These are phyloP conservation scores for Lobophora halterata DNA, from an alignment of 2,888 invertebrate species.

Conservation along the genomic window DNA sequence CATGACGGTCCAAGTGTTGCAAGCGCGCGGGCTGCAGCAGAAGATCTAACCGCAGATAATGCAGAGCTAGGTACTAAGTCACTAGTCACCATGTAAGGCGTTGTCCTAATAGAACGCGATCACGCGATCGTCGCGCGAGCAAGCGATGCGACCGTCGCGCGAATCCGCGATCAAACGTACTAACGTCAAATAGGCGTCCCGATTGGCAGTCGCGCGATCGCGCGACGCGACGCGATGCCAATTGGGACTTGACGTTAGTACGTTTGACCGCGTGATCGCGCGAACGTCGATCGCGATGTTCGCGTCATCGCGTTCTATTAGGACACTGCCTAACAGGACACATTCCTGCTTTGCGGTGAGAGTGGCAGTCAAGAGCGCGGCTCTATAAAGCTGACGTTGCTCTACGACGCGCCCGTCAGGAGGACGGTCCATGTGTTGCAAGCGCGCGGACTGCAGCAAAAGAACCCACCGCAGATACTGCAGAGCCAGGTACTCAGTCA, in stretches of 20 bases:
- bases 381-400: slow-evolving; percentile 91
- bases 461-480: slow-evolving; percentile 67
- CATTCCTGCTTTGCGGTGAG: slow-evolving; percentile 72
- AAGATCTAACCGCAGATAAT: slow-evolving; percentile 68
- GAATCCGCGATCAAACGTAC: too few relatives aligned
- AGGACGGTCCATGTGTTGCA: slow-evolving; percentile 96
- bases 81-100: too few relatives aligned
- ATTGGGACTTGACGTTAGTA: too few relatives aligned
- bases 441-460: slow-evolving; percentile 87
- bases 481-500: slow-evolving; percentile 69
- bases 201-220: too few relatives aligned
- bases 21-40: slow-evolving; percentile 89
- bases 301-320: too few relatives aligned
- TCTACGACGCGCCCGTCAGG: slow-evolving; percentile 94
- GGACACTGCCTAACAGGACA: slow-evolving; percentile 65
- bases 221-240: too few relatives aligned
- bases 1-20: slow-evolving; percentile 95
- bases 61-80: slow-evolving; percentile 64
- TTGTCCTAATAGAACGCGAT: too few relatives aligned
- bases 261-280: too few relatives aligned
- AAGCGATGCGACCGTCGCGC: too few relatives aligned
- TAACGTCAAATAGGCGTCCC: too few relatives aligned
- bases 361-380: slow-evolving; percentile 83
- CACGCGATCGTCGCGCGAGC: too few relatives aligned
- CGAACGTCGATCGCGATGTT: too few relatives aligned